Evolutionary conservation across 2,113 vertebrate species (phyloP).

Genomic region (Neotoma lepida): DNA sequence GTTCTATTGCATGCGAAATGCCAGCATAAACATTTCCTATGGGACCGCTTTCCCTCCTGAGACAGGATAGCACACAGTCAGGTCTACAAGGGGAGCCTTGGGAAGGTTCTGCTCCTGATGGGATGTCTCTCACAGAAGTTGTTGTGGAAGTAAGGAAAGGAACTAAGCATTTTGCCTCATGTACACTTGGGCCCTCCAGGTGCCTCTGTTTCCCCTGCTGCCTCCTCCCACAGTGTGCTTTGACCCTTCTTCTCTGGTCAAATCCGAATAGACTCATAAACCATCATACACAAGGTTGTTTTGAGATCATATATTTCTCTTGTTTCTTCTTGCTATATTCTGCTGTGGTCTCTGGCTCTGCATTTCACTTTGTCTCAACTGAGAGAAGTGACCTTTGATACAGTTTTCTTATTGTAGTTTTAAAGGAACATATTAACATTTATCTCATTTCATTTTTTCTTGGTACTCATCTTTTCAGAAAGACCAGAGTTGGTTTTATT

Average conservation of each 20-base stretch:
- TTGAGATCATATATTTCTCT: background rate
- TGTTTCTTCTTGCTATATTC: too few species aligned
- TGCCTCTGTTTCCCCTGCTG: background rate
- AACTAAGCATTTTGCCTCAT: background rate
- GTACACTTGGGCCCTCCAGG: too few species aligned
- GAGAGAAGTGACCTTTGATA: background rate
- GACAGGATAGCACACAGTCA: background rate
- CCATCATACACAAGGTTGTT: background rate
- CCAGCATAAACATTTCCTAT: background rate
- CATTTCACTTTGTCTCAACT: accelerated
- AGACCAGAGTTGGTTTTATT: background rate
- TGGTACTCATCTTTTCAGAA: background rate
- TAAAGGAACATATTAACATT: background rate
- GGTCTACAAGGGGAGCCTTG: background rate
- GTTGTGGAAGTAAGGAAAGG: background rate
- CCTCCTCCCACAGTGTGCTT: accelerated
- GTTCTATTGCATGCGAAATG: too few species aligned
- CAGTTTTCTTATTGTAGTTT: background rate
- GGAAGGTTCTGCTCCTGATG: background rate
- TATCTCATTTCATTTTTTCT: background rate
- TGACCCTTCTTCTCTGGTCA: background rate
- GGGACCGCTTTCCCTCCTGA: background rate
- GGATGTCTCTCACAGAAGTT: background rate
- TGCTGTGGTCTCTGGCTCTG: accelerated
- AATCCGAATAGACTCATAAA: background rate